These are phyloP conservation scores for Clamator glandarius DNA, from an alignment of 2,797 vertebrate species.

Conservation along the genomic window DNA sequence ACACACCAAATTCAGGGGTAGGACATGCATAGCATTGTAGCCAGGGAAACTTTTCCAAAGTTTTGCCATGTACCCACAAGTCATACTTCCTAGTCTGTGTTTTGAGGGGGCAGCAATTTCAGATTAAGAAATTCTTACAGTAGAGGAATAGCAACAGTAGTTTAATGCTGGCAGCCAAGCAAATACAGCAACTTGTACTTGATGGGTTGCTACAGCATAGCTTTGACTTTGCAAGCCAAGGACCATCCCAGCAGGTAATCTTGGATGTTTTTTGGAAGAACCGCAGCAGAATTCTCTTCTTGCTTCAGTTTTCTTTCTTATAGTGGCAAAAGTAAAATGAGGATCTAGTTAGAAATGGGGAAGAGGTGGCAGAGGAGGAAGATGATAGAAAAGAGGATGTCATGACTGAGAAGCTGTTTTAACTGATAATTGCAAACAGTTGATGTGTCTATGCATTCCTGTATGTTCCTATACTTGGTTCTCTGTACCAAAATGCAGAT, in stretches of 20 bases:
- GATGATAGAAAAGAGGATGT: not conserved
- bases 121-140: not conserved
- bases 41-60: not conserved
- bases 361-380: not conserved
- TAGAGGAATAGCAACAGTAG: not conserved
- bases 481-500: not conserved
- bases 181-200: not conserved
- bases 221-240: not conserved
- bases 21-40: not conserved
- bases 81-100: not conserved
- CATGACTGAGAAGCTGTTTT: not conserved
- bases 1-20: not conserved
- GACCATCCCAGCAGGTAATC: not conserved
- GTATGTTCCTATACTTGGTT: not conserved
- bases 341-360: not conserved
- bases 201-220: not conserved
- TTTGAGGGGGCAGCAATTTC: not conserved
- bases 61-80: not conserved
- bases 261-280: not conserved
- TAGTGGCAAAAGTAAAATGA: not conserved
- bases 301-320: not conserved
- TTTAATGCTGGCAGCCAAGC: not conserved
- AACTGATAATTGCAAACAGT: not conserved
- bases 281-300: not conserved
- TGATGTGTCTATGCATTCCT: not conserved